Evolutionary conservation across 2,113 vertebrate genomes (phyloP), one percentile per base, ranked within the genome.

Genomic region (Aegotheles bennettii): DNA sequence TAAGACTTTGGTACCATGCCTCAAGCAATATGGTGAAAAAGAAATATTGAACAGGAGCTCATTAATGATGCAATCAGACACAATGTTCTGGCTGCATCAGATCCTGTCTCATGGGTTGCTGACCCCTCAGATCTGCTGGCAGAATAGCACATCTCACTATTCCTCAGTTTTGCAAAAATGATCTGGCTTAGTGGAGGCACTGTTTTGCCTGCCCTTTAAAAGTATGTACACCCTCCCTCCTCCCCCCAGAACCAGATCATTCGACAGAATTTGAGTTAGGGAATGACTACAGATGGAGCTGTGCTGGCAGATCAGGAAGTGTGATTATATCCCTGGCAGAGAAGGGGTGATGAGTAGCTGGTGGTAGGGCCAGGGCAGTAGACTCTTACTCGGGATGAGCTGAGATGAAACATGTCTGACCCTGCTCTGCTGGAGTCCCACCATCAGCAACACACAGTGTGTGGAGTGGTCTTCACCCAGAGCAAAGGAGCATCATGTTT

Each of bases 41-140:
- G 88, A 54, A 89, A 81, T 92, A 94, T 93, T 86, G 96, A 92
- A 77, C 85, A 63, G 75, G 59, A 90, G 78, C 82, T 95, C 87
- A 40, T 94, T 96, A 95, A 90, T 43, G 85, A 85, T 53, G 68
- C 54, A 60, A 54, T 64, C 87, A 91, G 76, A 89, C 80, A 63
- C 80, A 70, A 16, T 87, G 79, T 93, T 93, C 90, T 93, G 86
- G 73, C 91, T 89, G 80, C 60, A 90, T 83, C 2, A 0, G 47
- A 90, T 97, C 89, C 86, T 92, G 79, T 84, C 95, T 94, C 75
- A 36, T 7, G 3, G 71, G 79, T 47, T 94, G 76, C 89, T 90
- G 93, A 96, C 89, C 95, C 48, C 54, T 90, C 73, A 67, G 90
- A 51, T 89, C 71, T 90, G 56, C 71, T 50, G 43, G 38, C 67